Conservation (phyloP, 2,113 vertebrate genomes). For the Recurvirostra avosetta region DNA sequence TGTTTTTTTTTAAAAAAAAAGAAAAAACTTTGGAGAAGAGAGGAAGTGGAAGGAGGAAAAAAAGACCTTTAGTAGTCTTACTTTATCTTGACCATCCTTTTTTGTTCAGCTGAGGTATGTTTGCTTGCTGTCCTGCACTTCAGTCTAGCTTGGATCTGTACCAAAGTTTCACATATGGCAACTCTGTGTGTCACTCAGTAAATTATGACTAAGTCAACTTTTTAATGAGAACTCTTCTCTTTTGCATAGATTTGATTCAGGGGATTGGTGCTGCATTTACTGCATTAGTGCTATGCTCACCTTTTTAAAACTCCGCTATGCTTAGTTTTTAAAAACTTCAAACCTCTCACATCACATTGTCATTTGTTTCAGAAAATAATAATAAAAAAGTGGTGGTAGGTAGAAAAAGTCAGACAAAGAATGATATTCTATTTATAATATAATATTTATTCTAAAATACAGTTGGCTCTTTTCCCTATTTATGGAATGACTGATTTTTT, state of each 20-base stretch:
- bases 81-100: neutral
- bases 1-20: neutral
- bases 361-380: neutral
- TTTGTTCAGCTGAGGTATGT: neutral
- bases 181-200: neutral
- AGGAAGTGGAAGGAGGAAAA: neutral
- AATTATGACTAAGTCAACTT: neutral
- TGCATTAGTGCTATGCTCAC: neutral
- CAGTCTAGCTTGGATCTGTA: neutral
- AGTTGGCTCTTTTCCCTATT: neutral
- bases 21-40: neutral
- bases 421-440: neutral
- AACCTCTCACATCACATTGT: neutral
- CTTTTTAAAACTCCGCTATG: neutral
- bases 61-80: neutral
- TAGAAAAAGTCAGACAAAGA: neutral
- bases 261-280: neutral
- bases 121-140: neutral
- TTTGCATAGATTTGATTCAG: neutral
- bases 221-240: neutral
- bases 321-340: neutral
- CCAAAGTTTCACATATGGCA: neutral
- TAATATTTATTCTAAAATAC: neutral
- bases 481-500: neutral
- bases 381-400: neutral